A percentile compares a stretch with the other conserved stretches of the same genome.
These are phyloP conservation scores for Hemistola chrysoprasaria DNA, from an alignment of 2,888 invertebrate genomes.

Conservation along the genomic window DNA sequence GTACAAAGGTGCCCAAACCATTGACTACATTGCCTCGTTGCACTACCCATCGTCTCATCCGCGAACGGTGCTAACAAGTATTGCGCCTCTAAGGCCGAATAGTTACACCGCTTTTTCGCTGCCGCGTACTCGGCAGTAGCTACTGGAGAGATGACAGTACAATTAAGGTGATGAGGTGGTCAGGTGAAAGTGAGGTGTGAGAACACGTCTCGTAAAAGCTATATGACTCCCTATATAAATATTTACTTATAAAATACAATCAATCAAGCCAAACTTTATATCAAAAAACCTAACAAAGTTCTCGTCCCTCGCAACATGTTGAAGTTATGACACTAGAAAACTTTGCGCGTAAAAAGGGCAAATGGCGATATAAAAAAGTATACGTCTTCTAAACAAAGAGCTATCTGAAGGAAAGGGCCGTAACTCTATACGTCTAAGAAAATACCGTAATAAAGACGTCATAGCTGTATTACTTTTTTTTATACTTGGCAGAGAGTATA, in stretches of 20 bases:
- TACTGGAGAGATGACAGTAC: too few species aligned
- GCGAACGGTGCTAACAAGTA: too few species aligned
- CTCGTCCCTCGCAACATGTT: conserved; percentile 28
- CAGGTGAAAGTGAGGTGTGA: too few species aligned
- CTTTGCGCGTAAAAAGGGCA: conserved; percentile 31
- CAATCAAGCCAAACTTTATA: too few species aligned
- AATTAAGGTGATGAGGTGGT: too few species aligned
- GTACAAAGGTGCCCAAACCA: too few species aligned
- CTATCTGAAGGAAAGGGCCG: conserved; percentile 45
- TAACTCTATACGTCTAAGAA: conserved; percentile 48
- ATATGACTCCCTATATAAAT: conserved; percentile 19
- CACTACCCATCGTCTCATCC: too few species aligned
- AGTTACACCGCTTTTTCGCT: too few species aligned
- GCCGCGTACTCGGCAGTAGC: too few species aligned
- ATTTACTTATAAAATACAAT: conserved; percentile 12
- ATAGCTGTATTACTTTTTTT: conserved; percentile 57
- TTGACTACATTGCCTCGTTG: too few species aligned
- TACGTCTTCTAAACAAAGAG: conserved; percentile 45
- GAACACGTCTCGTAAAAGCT: too few species aligned
- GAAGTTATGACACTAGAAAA: conserved; percentile 32
- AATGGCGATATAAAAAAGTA: conserved; percentile 30
- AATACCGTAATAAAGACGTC: conserved; percentile 55
- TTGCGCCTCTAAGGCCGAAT: too few species aligned
- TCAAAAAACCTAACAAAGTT: background rate
- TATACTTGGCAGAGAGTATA: background rate